Evolutionary conservation across 2,888 invertebrate species (phyloP).

Genomic region (Meganola albula): DNA sequence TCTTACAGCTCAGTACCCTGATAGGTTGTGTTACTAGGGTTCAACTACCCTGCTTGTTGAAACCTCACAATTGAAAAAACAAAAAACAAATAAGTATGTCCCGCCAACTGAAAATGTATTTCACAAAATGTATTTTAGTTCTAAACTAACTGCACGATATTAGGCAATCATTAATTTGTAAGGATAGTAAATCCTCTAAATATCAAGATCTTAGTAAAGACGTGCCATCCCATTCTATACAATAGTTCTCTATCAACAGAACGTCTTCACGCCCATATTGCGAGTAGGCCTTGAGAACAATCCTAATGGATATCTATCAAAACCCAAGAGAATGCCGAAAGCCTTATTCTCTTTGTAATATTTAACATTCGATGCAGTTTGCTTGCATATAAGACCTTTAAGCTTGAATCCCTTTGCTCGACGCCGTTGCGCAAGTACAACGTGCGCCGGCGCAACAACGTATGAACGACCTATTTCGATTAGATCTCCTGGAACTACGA

Average conservation of each 20-base stretch:
- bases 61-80: too few relatives aligned
- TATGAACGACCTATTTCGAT: slow-evolving; percentile 57
- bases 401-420: slow-evolving; percentile 24
- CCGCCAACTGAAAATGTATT: too few relatives aligned
- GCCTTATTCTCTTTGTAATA: slow-evolving; percentile 3
- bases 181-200: too few relatives aligned
- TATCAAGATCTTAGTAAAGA: too few relatives aligned
- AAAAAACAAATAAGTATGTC: too few relatives aligned
- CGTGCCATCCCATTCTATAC: too few relatives aligned
- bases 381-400: slow-evolving; percentile 28
- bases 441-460: slow-evolving; percentile 31
- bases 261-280: slow-evolving; percentile 1
- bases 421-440: slow-evolving; percentile 45
- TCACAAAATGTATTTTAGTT: too few relatives aligned
- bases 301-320: slow-evolving; percentile 16
- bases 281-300: slow-evolving; percentile 7
- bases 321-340: neutral
- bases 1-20: slow-evolving; percentile 37
- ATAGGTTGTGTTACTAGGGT: slow-evolving; percentile 34
- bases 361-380: slow-evolving; percentile 9
- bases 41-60: slow-evolving; percentile 15
- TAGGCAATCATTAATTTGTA: too few relatives aligned
- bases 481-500: slow-evolving; percentile 55
- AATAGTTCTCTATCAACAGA: too few relatives aligned
- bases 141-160: too few relatives aligned